Evolutionary conservation across 2,113 vertebrate species (phyloP).

Genomic region (Nasalis larvatus): DNA sequence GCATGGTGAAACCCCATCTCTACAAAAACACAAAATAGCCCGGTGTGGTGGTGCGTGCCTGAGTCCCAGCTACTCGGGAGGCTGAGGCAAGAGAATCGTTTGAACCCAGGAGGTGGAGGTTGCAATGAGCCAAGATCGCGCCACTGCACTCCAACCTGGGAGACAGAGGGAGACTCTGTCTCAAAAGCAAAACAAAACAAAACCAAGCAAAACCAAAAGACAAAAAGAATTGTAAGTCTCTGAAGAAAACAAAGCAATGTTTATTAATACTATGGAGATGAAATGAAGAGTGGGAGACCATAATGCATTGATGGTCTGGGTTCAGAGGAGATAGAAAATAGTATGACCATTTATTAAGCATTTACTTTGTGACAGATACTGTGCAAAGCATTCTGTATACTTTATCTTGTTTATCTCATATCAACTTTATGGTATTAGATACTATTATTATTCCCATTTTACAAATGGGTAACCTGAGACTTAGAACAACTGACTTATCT

Average conservation of each 20-base stretch:
- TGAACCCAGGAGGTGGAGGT: too few species aligned
- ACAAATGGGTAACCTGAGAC: neutral
- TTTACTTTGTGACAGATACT: neutral
- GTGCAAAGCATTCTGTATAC: neutral
- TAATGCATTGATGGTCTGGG: neutral
- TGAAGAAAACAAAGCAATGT: neutral
- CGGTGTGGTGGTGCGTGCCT: too few species aligned
- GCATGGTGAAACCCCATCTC: too few species aligned
- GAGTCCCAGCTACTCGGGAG: too few species aligned
- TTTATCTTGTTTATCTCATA: neutral
- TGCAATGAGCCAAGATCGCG: too few species aligned
- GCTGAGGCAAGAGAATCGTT: too few species aligned
- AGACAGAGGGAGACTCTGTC: too few species aligned
- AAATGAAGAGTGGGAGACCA: neutral
- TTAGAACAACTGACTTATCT: neutral
- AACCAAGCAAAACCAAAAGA: too few species aligned
- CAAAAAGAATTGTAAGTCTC: neutral
- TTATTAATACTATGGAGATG: neutral
- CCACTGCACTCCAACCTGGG: too few species aligned
- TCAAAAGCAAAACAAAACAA: too few species aligned
- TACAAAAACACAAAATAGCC: too few species aligned
- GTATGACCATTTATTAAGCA: neutral
- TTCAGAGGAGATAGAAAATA: neutral
- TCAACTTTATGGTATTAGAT: neutral
- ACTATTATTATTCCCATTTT: neutral